phyloP scores from a whole-genome alignment of 2,797 vertebrate species.

The Taenioides sp. region DNA sequence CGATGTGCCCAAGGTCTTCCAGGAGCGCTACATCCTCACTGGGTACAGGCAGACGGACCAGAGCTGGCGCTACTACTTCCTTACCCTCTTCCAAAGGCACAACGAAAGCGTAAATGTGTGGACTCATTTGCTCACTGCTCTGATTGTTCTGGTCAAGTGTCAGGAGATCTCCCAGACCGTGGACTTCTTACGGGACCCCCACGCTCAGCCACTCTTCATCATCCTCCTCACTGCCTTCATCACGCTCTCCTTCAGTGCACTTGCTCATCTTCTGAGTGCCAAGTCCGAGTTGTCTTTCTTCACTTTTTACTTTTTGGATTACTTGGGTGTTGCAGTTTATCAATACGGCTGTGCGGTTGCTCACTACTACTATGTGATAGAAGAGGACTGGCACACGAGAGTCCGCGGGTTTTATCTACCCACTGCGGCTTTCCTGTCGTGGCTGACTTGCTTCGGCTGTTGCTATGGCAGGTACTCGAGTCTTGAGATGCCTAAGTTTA shows the following conservation, averaged over 20 bases:
- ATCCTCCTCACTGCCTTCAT: conserved; percentile 85
- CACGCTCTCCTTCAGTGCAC: conserved; percentile 88
- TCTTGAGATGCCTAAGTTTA: conserved; percentile 72
- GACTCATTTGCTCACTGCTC: conserved; percentile 88
- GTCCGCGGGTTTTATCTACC: conserved; percentile 85
- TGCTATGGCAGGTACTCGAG: conserved; percentile 90
- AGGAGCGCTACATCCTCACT: conserved; percentile 87
- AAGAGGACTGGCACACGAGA: conserved; percentile 83
- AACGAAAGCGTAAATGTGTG: conserved; percentile 93
- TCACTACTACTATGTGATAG: conserved; percentile 91
- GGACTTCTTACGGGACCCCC: conserved; percentile 88
- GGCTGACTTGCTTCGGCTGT: conserved; percentile 92
- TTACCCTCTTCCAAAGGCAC: conserved; percentile 92
- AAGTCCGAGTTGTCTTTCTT: conserved; percentile 96
- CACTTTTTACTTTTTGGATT: conserved; percentile 95
- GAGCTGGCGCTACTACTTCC: conserved; percentile 91
- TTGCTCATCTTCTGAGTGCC: conserved; percentile 93
- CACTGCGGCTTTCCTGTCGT: conserved; percentile 82
- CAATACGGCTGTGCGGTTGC: conserved; percentile 91
- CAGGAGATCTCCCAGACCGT: conserved; percentile 81
- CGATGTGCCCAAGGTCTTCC: conserved; percentile 88
- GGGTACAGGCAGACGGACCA: conserved; percentile 89
- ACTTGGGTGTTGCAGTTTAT: conserved; percentile 91
- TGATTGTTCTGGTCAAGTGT: conserved; percentile 86
- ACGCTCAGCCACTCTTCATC: conserved; percentile 89